Percentiles rank a stretch among this genome's conserved stretches.
These are phyloP conservation scores for Aleiodes sp. DNA, from an alignment of 1,140 invertebrate species.

Conservation along the genomic window DNA sequence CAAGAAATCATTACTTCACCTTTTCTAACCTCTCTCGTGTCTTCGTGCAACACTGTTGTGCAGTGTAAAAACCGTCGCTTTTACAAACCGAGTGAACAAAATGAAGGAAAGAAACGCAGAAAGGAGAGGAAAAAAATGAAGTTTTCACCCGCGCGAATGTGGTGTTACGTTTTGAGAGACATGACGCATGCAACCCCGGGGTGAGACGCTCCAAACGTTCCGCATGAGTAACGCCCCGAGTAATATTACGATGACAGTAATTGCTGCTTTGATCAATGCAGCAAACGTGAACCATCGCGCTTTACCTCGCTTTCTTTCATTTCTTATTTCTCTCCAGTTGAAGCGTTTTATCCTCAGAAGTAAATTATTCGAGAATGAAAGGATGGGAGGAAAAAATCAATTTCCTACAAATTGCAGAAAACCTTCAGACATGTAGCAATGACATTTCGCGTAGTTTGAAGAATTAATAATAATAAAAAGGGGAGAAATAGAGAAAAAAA, in stretches of 20 bases:
- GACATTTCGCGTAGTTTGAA: too few relatives aligned
- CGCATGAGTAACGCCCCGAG: constrained; percentile 55
- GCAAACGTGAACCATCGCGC: constrained; percentile 40
- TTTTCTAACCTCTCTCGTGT: background rate
- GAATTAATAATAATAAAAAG: background rate
- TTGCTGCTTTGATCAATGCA: constrained; percentile 63
- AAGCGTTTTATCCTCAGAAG: background rate
- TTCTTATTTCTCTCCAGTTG: background rate
- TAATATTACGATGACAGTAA: constrained; percentile 64
- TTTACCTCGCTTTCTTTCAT: background rate
- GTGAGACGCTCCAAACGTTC: constrained; percentile 24
- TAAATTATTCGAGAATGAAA: constrained; percentile 25
- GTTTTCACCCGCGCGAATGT: background rate
- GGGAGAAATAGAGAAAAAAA: too few relatives aligned
- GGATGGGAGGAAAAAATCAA: too few relatives aligned
- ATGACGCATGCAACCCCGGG: constrained; percentile 28
- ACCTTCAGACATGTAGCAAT: too few relatives aligned
- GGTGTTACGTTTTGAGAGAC: constrained; percentile 19
- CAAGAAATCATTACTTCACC: constrained; percentile 50
- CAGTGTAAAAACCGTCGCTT: background rate
- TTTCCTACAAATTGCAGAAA: too few relatives aligned
- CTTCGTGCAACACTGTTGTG: background rate
- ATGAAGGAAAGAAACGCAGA: background rate
- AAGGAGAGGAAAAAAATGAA: constrained; percentile 17
- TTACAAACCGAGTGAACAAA: constrained; percentile 1